Evolutionary conservation across 1,140 invertebrate genomes (phyloP).

Genomic region (Bombus pyrosoma): DNA sequence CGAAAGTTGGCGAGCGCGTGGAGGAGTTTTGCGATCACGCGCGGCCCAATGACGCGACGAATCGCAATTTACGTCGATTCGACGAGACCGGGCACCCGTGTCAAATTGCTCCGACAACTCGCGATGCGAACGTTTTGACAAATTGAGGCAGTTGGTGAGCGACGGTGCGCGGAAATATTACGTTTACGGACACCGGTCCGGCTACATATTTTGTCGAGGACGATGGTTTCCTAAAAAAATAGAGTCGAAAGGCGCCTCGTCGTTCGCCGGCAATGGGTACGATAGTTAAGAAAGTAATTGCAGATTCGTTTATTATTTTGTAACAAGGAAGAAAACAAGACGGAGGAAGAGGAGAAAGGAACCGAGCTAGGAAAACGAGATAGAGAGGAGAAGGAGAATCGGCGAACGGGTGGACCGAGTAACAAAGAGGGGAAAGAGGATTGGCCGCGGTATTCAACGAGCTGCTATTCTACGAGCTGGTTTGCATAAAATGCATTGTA

Average conservation of each 20-base stretch:
- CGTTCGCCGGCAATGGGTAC: too few relatives aligned
- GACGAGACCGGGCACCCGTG: neutral
- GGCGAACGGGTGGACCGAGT: neutral
- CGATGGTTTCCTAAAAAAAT: neutral
- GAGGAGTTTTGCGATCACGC: neutral
- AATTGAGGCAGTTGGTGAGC: neutral
- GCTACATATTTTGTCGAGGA: neutral
- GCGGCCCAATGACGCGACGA: neutral
- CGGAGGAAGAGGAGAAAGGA: too few relatives aligned
- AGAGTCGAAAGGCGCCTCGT: too few relatives aligned
- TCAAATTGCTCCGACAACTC: conserved; percentile 16
- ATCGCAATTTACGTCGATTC: neutral
- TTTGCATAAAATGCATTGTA: conserved; percentile 63
- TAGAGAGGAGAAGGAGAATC: neutral
- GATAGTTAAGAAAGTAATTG: neutral
- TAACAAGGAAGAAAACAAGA: neutral
- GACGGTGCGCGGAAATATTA: neutral
- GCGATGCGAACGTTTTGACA: too few relatives aligned
- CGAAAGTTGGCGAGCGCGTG: neutral
- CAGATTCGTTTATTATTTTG: conserved; percentile 19
- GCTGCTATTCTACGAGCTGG: conserved; percentile 54
- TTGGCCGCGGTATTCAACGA: conserved; percentile 38
- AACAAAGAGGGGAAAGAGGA: neutral
- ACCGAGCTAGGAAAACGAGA: neutral
- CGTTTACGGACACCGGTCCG: too few relatives aligned